Evolutionary conservation across 2,888 invertebrate species (phyloP).

Genomic region (Pogonocherus hispidulus): DNA sequence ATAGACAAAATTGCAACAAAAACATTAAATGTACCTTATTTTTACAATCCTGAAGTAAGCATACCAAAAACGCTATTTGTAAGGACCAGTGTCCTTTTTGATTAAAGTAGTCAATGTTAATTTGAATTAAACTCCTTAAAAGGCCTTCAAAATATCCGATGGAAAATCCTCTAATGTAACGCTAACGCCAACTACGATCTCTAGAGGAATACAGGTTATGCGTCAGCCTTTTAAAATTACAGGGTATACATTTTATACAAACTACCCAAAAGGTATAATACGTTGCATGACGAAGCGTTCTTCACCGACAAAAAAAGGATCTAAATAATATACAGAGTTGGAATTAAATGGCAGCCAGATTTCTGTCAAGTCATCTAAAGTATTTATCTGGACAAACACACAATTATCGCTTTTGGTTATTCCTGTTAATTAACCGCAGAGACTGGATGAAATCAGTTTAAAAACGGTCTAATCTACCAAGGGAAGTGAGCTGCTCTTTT

Average conservation of each 20-base stretch:
- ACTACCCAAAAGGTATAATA: slow-evolving; percentile 42
- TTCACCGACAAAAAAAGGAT: slow-evolving; percentile 27
- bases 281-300: slow-evolving; percentile 34
- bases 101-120: too few relatives aligned
- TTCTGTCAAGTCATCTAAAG: slow-evolving; percentile 44
- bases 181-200: slow-evolving; percentile 11
- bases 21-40: too few relatives aligned
- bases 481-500: neutral
- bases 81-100: too few relatives aligned
- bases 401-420: slow-evolving; percentile 31
- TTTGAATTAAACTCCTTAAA: too few relatives aligned
- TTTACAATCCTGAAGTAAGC: too few relatives aligned
- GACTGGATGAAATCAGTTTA: slow-evolving; percentile 2
- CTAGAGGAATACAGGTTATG: slow-evolving; percentile 12
- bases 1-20: too few relatives aligned
- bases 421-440: slow-evolving; percentile 17
- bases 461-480: neutral
- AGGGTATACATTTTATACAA: slow-evolving; percentile 41
- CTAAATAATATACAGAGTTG: slow-evolving; percentile 32
- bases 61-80: too few relatives aligned
- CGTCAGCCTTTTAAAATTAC: slow-evolving; percentile 30
- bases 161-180: neutral
- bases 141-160: too few relatives aligned
- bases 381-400: slow-evolving; percentile 46
- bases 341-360: slow-evolving; percentile 29